Percentiles rank a stretch among this genome's conserved stretches.
phyloP scores from a whole-genome alignment of 2,797 vertebrate genomes.

The Oreochromis mossambicus region DNA sequence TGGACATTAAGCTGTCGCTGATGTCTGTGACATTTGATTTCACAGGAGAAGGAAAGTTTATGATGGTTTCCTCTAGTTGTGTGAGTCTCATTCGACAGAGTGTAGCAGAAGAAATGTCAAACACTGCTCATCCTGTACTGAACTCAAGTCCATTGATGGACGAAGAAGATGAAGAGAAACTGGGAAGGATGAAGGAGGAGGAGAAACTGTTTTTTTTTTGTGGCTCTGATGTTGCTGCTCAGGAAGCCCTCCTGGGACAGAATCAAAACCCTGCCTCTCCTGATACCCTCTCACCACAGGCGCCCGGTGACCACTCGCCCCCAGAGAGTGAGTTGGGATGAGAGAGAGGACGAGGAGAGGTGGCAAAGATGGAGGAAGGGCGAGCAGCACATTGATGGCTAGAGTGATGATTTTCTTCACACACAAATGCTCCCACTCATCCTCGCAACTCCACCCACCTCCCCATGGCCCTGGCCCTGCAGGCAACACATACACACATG shows the following conservation, averaged over 20 bases:
- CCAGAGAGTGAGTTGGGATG: not conserved
- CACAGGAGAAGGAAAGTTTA: conserved; percentile 16
- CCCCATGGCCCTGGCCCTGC: conserved; percentile 48
- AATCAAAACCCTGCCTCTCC: conserved; percentile 68
- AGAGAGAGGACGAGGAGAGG: conserved; percentile 8
- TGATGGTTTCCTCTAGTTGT: conserved; percentile 6
- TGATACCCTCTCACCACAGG: conserved; percentile 55
- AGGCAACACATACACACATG: conserved; percentile 51
- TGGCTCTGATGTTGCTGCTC: conserved; percentile 47
- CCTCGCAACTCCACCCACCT: conserved; percentile 50
- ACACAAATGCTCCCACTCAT: conserved; percentile 55
- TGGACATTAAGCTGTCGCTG: not conserved
- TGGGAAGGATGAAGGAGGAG: conserved; percentile 7
- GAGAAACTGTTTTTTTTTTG: not conserved
- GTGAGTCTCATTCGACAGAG: not conserved
- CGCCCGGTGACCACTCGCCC: conserved; percentile 48
- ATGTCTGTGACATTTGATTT: conserved; percentile 13
- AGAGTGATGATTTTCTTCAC: conserved; percentile 73
- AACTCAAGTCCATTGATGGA: conserved; percentile 20
- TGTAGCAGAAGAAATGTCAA: conserved; percentile 36
- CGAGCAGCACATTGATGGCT: conserved; percentile 48
- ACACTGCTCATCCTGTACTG: conserved; percentile 17
- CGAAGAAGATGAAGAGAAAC: conserved; percentile 11
- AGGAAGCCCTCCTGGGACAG: conserved; percentile 45
- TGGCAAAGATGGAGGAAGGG: conserved; percentile 40